Evolutionary conservation across 2,113 vertebrate genomes (phyloP).

Genomic region (Bos taurus): ARS-UCD2.0 NC_037340.1:41734501-41735000

Average conservation of each 20-base stretch:
- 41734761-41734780: background rate
- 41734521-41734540: background rate
- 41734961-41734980: background rate
- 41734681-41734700: background rate
- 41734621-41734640: background rate
- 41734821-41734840: background rate
- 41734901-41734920: background rate
- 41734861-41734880: background rate
- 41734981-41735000: background rate
- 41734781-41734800: background rate
- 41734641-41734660: background rate
- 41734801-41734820: background rate
- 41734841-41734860: background rate
- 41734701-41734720: background rate
- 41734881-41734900: background rate
- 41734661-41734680: background rate
- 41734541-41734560: background rate
- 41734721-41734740: background rate
- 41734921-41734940: background rate
- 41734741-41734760: background rate
- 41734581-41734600: background rate
- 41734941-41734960: background rate
- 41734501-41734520: background rate
- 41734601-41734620: background rate
- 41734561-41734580: background rate